Evolutionary conservation across 2,113 vertebrate genomes (phyloP).

Genomic region (Ceratotherium simum): DNA sequence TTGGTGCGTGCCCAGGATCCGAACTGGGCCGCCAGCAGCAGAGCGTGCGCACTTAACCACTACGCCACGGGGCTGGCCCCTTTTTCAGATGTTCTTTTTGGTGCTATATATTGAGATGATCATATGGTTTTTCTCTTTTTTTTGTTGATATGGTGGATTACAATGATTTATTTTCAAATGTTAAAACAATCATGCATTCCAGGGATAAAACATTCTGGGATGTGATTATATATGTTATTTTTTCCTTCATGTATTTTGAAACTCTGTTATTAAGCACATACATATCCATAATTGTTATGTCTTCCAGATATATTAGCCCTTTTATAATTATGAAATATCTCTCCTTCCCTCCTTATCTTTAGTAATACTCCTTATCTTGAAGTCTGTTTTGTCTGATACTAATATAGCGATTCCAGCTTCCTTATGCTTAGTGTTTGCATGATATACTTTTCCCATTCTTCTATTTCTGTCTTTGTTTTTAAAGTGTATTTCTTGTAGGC

Average conservation of each 20-base stretch:
- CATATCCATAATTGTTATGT: background rate
- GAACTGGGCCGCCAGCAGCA: no score
- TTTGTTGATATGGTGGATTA: background rate
- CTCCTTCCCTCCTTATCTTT: background rate
- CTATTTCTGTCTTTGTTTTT: background rate
- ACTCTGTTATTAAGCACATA: background rate
- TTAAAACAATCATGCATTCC: slow-evolving; percentile 14
- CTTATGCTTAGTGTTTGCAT: background rate
- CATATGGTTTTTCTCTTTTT: background rate
- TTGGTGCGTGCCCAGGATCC: no score
- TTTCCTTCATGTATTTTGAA: background rate
- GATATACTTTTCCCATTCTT: background rate
- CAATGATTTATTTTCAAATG: background rate
- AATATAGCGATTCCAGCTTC: background rate
- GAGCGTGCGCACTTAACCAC: no score
- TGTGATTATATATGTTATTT: background rate
- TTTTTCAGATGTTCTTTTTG: slow-evolving; percentile 33
- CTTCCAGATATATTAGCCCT: background rate
- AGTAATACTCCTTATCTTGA: background rate
- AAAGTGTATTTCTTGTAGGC: background rate
- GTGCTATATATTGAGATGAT: background rate
- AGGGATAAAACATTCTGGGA: background rate
- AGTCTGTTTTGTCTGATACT: slow-evolving; percentile 16
- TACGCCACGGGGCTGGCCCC: no score
- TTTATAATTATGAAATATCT: slow-evolving; percentile 25